Evolutionary conservation across 2,888 invertebrate species (phyloP), one percentile per base, ranked within the genome.

Genomic region (Rhingia rostrata): DNA sequence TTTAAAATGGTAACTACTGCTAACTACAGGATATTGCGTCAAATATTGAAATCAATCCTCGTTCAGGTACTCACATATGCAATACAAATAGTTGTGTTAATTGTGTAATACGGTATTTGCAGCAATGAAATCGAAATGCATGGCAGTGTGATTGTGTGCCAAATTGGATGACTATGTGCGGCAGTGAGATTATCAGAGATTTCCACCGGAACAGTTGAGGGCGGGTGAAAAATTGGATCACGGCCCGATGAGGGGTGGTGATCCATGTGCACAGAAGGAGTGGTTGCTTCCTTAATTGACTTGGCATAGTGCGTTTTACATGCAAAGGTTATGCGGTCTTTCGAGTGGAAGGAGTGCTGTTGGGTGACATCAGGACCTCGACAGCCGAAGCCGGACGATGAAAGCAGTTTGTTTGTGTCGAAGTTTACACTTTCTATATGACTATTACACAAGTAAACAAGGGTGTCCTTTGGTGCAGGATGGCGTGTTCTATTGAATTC

Each of bases 31-130:
- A 47, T 58, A 32, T 32, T 56, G 47, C 32, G 47, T 69, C 47
- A 39, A 58, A 49, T 69, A 69, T 69, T 58, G 58, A 58, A 58
- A 58, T 49, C 58, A 69, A 56, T 58, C 14, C 39, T 0, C 37
- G 30, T 37, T n/a, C 43, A 58, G n/a, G 37, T 37, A 37, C 12
- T 47, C 47, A 5, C 30, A 39, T 10, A 14, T 37, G 35, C 47
- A 69, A 58, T 69, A 39, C 47, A 58, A 58, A 69, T 49, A 58
- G 43, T 39, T 56, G 67, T 45, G 56, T 56, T 69, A 58, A 69
- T 58, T 58, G 32, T 39, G 47, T 49, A 39, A 37, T 45, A 67
- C n/a, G n/a, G 41, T 49, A 6, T 37, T 54, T 47, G 32, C 6
- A 49, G 37, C 4, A 69, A 35, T 7, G 43, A 43, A 22, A 30